Percentiles rank a stretch among this genome's conserved stretches.
Conservation (phyloP, 2,888 invertebrate species). For the Zygothrica quintamaculata region DNA sequence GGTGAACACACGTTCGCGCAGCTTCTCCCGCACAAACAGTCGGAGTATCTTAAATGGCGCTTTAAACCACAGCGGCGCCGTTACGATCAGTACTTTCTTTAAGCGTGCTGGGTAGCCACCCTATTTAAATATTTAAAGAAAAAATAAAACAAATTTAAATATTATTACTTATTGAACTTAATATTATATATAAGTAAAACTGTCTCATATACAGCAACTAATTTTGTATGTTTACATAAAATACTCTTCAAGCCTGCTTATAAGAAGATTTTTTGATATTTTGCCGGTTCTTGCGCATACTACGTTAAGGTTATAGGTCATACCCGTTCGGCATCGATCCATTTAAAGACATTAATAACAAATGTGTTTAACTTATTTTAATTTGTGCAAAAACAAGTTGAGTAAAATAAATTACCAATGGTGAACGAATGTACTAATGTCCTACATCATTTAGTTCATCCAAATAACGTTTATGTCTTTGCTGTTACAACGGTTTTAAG, state of each 20-base stretch:
- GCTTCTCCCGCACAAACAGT: constrained; percentile 97
- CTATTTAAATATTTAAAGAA: constrained; percentile 86
- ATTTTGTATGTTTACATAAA: not conserved
- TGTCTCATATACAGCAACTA: no score
- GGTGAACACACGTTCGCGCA: constrained; percentile 97
- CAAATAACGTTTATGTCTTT: no score
- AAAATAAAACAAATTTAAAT: not conserved
- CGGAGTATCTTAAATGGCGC: constrained; percentile 98
- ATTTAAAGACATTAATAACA: constrained; percentile 1
- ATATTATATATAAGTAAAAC: no score
- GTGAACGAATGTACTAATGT: no score
- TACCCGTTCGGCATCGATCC: constrained; percentile 12
- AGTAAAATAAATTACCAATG: no score
- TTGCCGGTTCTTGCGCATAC: constrained; percentile 10
- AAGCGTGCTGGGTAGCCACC: constrained; percentile 98
- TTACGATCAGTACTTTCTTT: constrained; percentile 98
- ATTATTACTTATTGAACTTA: constrained; percentile 3
- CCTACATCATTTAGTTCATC: no score
- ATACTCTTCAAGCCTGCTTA: constrained; percentile 1
- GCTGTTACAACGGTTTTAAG: no score
- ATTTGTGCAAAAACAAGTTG: no score
- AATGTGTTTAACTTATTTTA: not conserved
- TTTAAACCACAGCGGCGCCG: constrained; percentile 99
- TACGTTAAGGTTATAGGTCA: constrained; percentile 19
- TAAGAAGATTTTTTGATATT: constrained; percentile 4